Base-by-base conservation (phyloP, 2,888 invertebrate species). In the Rhorus exstirpatorius region DNA sequence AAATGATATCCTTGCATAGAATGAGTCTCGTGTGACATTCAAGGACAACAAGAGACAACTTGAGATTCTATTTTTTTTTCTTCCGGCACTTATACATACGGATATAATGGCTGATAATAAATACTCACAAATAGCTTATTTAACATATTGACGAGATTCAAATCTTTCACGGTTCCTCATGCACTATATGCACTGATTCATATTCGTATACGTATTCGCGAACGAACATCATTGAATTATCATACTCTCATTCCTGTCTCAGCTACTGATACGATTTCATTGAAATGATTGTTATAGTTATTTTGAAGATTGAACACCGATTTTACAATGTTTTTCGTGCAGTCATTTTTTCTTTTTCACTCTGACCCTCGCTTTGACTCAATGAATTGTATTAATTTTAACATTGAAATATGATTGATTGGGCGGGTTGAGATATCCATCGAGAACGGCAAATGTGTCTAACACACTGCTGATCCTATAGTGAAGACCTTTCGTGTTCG, bases 401-500 rank as follows among this genome's bases (percentile, higher is more conserved):
- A n/a, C n/a, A n/a, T n/a, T n/a, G n/a, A n/a, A n/a, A n/a, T n/a
- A n/a, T n/a, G n/a, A n/a, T n/a, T n/a, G n/a, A 31, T 31, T 31
- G 31, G 6, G 31, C 2, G 31, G 31, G 31, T 31, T 31, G 6
- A 44, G 1, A 44, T 17, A 12, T 10, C 19, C 4, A 44, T 41
- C 19, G 26, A 1, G 24, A 12, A 14, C n/a, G 26, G 14, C 51
- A n/a, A n/a, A 67, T 51, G 51, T 53, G 10, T 10, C 1, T 38
- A 38, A 38, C 6, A 67, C 53, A 38, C 8, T 68, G 46, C 12
- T 38, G 14, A 21, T 53, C 35, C 41, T 3, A 21, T 12, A 14
- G 26, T 24, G 51, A 51, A 49, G n/a, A 7, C 8, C 41, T 17
- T 38, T 35, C 4, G 21, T 35, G 55, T 63, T 71, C 31, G 44